Conservation (phyloP, 2,113 vertebrate genomes). For the Pollimyrus isidori region DNA sequence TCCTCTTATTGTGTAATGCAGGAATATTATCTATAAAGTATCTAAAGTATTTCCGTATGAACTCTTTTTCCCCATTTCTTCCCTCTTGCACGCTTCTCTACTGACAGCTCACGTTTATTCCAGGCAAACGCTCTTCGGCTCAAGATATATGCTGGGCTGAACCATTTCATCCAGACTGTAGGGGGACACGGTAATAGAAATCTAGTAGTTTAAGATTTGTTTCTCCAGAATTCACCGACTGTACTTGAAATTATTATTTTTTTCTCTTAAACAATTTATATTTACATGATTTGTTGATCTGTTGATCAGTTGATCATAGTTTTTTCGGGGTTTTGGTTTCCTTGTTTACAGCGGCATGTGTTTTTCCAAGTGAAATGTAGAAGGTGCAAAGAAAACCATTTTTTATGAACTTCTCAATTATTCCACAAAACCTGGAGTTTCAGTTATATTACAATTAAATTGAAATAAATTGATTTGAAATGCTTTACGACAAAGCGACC, state of each 20-base stretch:
- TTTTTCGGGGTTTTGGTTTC: background rate
- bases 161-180: background rate
- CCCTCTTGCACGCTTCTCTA: background rate
- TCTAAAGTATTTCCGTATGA: background rate
- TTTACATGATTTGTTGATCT: background rate
- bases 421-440: background rate
- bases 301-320: background rate
- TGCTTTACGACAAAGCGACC: background rate
- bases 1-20: constrained; percentile 28
- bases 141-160: constrained; percentile 7
- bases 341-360: background rate
- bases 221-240: background rate
- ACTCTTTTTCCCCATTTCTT: background rate
- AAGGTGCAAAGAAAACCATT: background rate
- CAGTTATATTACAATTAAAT: background rate
- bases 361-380: background rate
- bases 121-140: background rate
- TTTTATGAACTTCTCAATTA: background rate
- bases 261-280: background rate
- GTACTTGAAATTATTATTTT: background rate
- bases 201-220: background rate
- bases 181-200: constrained; percentile 10
- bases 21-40: constrained; percentile 12
- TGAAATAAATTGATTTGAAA: background rate
- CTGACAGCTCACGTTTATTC: background rate